phyloP scores from a whole-genome alignment of 1,140 invertebrate species.

The Zaprionus gabonicus region DNA sequence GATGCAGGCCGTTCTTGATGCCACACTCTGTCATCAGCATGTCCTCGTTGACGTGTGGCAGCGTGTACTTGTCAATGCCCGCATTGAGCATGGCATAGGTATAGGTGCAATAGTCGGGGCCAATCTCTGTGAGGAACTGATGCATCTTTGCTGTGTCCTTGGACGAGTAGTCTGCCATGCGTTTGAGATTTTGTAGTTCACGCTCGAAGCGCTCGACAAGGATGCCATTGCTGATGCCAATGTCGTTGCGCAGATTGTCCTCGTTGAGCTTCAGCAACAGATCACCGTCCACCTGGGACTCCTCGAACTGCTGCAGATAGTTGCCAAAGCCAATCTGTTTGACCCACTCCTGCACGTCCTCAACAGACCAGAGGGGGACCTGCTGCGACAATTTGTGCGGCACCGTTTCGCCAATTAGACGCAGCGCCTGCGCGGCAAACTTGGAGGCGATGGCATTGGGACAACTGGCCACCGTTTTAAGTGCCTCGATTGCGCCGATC shows the following conservation, averaged over 20 bases:
- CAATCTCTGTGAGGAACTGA: slow-evolving; percentile 94
- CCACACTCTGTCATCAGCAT: slow-evolving; percentile 95
- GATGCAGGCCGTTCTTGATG: slow-evolving; percentile 97
- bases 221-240: slow-evolving; percentile 97
- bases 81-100: slow-evolving; percentile 98
- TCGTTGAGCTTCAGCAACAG: slow-evolving; percentile 96
- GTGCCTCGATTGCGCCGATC: slow-evolving; percentile 97
- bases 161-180: slow-evolving; percentile 98
- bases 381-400: slow-evolving; percentile 99
- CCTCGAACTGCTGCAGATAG: slow-evolving; percentile 92
- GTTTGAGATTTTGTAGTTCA: slow-evolving; percentile 97
- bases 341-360: slow-evolving; percentile 99
- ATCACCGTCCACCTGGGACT: slow-evolving; percentile 99
- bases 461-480: slow-evolving; percentile 98
- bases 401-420: slow-evolving; percentile 97
- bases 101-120: slow-evolving; percentile 97
- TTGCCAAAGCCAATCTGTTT: slow-evolving; percentile 98
- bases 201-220: slow-evolving; percentile 96
- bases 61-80: slow-evolving; percentile 95
- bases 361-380: slow-evolving; percentile 98
- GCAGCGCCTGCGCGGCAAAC: slow-evolving; percentile 97
- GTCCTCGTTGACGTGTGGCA: slow-evolving; percentile 94
- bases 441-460: slow-evolving; percentile 99
- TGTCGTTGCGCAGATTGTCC: slow-evolving; percentile 95
- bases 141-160: slow-evolving; percentile 96